Evolutionary conservation across 2,888 invertebrate species (phyloP).

Genomic region (Heteropelma amictum): DNA sequence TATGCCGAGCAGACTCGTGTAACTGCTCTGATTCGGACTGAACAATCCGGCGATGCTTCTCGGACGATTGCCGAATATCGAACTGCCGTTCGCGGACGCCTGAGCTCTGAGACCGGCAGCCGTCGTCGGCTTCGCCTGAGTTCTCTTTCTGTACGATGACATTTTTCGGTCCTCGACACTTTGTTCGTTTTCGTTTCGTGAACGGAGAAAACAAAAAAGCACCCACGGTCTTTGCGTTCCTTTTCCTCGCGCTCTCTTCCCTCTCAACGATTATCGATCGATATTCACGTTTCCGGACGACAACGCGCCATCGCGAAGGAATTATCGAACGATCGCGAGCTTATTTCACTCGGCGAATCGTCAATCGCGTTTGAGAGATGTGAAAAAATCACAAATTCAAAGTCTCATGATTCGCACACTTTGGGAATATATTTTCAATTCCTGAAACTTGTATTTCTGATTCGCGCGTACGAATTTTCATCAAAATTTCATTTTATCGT

Average conservation of each 20-base stretch:
- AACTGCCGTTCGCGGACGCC: slow-evolving; percentile 76
- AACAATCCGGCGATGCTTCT: slow-evolving; percentile 73
- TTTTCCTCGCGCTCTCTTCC: background rate
- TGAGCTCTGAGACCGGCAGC: slow-evolving; percentile 76
- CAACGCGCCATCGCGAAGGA: background rate
- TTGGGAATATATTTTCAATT: too few species aligned
- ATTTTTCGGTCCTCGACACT: too few species aligned
- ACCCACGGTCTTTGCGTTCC: background rate
- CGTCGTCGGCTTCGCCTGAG: slow-evolving; percentile 74
- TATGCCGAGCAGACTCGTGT: slow-evolving; percentile 70
- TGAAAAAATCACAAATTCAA: too few species aligned
- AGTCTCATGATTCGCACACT: too few species aligned
- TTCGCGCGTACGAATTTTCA: too few species aligned
- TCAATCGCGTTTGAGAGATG: background rate
- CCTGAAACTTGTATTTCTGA: too few species aligned
- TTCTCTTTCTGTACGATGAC: slow-evolving; percentile 75
- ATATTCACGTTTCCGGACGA: background rate
- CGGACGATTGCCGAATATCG: slow-evolving; percentile 75
- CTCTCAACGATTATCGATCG: too few species aligned
- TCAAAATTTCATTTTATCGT: too few species aligned
- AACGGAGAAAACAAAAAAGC: too few species aligned
- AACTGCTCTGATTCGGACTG: slow-evolving; percentile 70
- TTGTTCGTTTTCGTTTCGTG: background rate
- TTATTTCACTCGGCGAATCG: background rate
- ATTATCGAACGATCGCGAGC: background rate